These are phyloP conservation scores for Drosophila merina DNA, from an alignment of 2,888 invertebrate species.

Conservation along the genomic window DNA sequence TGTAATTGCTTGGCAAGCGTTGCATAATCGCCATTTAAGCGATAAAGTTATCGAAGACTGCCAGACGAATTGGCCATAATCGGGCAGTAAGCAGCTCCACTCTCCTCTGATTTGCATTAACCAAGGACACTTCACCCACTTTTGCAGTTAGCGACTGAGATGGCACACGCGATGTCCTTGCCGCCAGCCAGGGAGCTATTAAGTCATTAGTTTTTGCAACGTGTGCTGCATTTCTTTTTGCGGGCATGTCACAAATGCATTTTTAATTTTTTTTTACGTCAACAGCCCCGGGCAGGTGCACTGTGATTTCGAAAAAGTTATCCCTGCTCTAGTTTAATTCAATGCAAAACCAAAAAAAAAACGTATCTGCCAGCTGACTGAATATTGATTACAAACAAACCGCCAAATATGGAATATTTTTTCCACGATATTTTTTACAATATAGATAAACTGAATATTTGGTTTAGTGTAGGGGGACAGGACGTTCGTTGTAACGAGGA, in stretches of 20 bases:
- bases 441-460: background rate
- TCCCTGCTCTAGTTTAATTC: background rate
- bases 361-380: background rate
- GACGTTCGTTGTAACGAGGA: slow-evolving; percentile 17
- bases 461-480: slow-evolving; percentile 7
- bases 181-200: slow-evolving; percentile 65
- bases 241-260: slow-evolving; percentile 61
- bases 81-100: slow-evolving; percentile 24
- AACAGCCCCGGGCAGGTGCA: slow-evolving; percentile 22
- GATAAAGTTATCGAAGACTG: slow-evolving; percentile 67
- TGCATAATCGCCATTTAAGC: slow-evolving; percentile 69
- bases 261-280: slow-evolving; percentile 41
- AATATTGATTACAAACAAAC: background rate
- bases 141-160: slow-evolving; percentile 7
- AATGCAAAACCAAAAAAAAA: background rate
- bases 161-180: slow-evolving; percentile 26
- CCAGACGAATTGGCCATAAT: slow-evolving; percentile 54
- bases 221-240: slow-evolving; percentile 54
- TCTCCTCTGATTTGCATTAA: slow-evolving; percentile 40
- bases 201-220: slow-evolving; percentile 79
- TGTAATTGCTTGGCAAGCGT: slow-evolving; percentile 73
- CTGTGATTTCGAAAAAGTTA: background rate
- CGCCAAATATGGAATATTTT: background rate
- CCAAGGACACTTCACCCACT: slow-evolving; percentile 31
- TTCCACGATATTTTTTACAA: background rate